Percentiles rank a stretch among this genome's conserved stretches.
These are phyloP conservation scores for Ctenopoma multispine DNA, from an alignment of 2,797 vertebrate species.

Conservation along the genomic window DNA sequence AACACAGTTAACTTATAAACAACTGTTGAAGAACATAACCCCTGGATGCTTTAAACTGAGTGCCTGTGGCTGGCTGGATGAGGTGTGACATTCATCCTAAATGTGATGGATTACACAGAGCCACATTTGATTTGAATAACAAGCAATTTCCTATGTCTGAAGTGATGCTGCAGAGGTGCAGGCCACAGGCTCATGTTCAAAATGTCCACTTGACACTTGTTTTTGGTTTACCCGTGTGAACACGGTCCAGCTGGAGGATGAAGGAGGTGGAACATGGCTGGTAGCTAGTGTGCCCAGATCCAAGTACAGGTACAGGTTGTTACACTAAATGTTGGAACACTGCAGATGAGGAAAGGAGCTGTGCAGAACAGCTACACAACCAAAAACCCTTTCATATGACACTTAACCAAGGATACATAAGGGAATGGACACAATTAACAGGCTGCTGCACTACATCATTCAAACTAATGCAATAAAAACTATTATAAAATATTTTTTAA, in stretches of 20 bases:
- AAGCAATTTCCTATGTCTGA: slow-evolving; percentile 49
- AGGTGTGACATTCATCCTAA: slow-evolving; percentile 67
- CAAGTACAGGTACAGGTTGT: not conserved
- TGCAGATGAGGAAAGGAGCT: not conserved
- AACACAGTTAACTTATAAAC: slow-evolving; percentile 42
- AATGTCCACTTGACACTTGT: slow-evolving; percentile 1
- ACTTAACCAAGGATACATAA: not conserved
- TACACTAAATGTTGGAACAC: not conserved
- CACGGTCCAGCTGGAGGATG: not conserved
- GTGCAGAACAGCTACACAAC: too few species aligned
- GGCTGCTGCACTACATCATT: not conserved
- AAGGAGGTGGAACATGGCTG: not conserved
- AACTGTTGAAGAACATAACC: slow-evolving; percentile 34
- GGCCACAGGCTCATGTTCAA: slow-evolving; percentile 32
- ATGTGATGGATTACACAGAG: slow-evolving; percentile 73
- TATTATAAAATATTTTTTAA: not conserved
- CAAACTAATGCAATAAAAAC: not conserved
- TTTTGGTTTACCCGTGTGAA: not conserved
- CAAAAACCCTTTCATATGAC: not conserved
- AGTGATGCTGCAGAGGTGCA: slow-evolving; percentile 37
- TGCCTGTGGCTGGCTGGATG: slow-evolving; percentile 44
- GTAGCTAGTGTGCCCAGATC: not conserved
- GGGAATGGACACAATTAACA: not conserved
- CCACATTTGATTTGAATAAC: slow-evolving; percentile 66
- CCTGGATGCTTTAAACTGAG: slow-evolving; percentile 50